A percentile compares a stretch with the other conserved stretches of the same genome.
Conservation (phyloP, 92 coral and sea anemone species). For the Zoanthus gigantus region DNA sequence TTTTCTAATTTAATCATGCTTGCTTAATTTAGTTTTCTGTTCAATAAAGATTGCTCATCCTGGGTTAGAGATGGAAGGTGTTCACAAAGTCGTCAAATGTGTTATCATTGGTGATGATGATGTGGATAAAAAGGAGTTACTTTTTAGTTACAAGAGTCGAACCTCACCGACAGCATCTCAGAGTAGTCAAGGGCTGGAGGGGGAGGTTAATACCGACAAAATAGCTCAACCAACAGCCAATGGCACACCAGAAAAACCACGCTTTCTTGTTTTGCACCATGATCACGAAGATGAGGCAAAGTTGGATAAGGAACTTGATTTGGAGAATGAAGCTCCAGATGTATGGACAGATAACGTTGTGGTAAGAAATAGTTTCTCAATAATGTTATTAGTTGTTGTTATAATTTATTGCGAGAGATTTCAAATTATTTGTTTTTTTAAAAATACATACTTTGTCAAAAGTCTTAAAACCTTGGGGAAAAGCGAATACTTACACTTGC, state of each 20-base stretch:
- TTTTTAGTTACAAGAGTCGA: slow-evolving; percentile 56
- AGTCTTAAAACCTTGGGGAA: too few relatives aligned
- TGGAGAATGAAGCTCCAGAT: slow-evolving; percentile 19
- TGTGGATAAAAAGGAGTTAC: slow-evolving; percentile 82
- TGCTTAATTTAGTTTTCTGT: too few relatives aligned
- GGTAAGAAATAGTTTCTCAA: background rate
- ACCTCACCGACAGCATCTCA: slow-evolving; percentile 45
- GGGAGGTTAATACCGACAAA: background rate
- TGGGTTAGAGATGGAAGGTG: background rate
- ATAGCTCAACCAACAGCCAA: background rate
- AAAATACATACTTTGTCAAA: too few relatives aligned
- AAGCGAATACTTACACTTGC: too few relatives aligned
- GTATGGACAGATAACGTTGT: slow-evolving; percentile 35
- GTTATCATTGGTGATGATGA: slow-evolving; percentile 84
- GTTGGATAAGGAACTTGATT: slow-evolving; percentile 50
- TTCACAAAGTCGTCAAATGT: slow-evolving; percentile 77
- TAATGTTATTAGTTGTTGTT: too few relatives aligned
- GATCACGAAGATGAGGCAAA: slow-evolving; percentile 43
- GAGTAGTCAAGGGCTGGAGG: slow-evolving; percentile 36
- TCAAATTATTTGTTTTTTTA: too few relatives aligned
- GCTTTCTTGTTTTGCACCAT: slow-evolving; percentile 58
- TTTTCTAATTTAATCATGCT: too few relatives aligned
- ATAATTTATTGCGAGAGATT: too few relatives aligned
- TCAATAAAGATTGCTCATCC: too few relatives aligned
- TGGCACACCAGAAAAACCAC: slow-evolving; percentile 5